These are phyloP conservation scores for Callyntrura sp. DNA, from an alignment of 2,888 invertebrate genomes.

Conservation along the genomic window DNA sequence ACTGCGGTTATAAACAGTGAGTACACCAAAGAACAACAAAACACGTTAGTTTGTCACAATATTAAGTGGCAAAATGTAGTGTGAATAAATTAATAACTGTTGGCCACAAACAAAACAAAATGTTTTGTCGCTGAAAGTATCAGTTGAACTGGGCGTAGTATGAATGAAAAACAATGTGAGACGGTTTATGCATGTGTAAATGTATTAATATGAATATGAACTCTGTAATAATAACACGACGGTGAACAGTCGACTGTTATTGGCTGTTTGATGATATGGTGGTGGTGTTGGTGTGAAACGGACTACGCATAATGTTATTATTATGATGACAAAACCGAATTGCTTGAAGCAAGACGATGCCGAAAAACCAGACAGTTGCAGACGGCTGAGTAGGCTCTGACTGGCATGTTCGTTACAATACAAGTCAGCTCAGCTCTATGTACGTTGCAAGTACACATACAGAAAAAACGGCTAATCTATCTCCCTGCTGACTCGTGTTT, in stretches of 20 bases:
- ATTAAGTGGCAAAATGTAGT: neutral
- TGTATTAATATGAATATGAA: neutral
- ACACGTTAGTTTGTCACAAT: too few species aligned
- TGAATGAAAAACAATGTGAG: slow-evolving; percentile 7
- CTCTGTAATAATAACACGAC: neutral
- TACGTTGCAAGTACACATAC: too few species aligned
- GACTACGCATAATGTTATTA: slow-evolving; percentile 3
- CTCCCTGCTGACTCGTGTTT: too few species aligned
- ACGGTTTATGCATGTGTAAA: neutral
- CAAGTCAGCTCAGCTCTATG: too few species aligned
- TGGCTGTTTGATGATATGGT: neutral
- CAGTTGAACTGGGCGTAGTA: slow-evolving; percentile 34
- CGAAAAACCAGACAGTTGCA: neutral
- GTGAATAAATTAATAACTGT: neutral
- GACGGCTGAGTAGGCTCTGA: too few species aligned
- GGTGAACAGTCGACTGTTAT: neutral
- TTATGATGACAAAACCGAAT: slow-evolving; percentile 1
- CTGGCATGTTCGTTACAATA: too few species aligned
- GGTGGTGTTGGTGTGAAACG: slow-evolving; percentile 19
- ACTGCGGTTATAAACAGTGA: too few species aligned
- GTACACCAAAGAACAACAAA: too few species aligned
- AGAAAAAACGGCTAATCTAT: too few species aligned
- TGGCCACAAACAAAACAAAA: neutral
- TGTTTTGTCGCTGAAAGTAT: slow-evolving; percentile 14
- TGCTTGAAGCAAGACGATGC: neutral